Percentiles rank a stretch among this genome's conserved stretches.
Conservation (phyloP, 2,888 invertebrate species). For the Operophtera brumata region DNA sequence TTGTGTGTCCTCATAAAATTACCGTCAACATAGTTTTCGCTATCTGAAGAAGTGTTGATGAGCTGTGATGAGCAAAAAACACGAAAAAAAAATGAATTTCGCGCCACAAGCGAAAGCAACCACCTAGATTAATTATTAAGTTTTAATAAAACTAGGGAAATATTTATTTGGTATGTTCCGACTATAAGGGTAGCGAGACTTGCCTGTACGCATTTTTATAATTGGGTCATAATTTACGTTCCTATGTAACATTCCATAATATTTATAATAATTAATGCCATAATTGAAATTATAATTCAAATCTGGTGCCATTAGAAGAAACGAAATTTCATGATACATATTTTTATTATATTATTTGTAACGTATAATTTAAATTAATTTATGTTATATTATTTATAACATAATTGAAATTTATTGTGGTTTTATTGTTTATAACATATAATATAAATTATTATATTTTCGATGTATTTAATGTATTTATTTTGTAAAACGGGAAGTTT, state of each 20-base stretch:
- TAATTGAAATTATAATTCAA: slow-evolving; percentile 26
- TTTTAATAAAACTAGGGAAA: no score
- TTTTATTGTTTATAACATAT: neutral
- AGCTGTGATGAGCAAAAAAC: no score
- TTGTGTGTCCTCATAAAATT: no score
- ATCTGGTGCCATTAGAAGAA: slow-evolving; percentile 34
- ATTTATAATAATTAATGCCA: slow-evolving; percentile 25
- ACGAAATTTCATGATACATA: slow-evolving; percentile 23
- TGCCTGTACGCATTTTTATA: slow-evolving; percentile 24
- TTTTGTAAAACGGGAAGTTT: no score
- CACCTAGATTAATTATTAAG: no score
- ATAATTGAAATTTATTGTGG: neutral
- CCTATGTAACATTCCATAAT: slow-evolving; percentile 29
- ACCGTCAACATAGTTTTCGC: no score
- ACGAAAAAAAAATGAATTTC: no score
- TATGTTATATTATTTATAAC: neutral
- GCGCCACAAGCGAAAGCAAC: no score
- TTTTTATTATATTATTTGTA: neutral
- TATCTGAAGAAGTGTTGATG: no score
- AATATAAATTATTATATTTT: neutral
- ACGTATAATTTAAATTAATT: neutral
- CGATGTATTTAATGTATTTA: neutral
- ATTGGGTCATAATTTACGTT: slow-evolving; percentile 24
- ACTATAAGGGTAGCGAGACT: no score
- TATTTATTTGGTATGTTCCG: no score